A percentile compares a stretch with the other conserved stretches of the same genome.
Conservation (phyloP, 2,797 vertebrate genomes). For the Alcedo quadribrachys region DNA sequence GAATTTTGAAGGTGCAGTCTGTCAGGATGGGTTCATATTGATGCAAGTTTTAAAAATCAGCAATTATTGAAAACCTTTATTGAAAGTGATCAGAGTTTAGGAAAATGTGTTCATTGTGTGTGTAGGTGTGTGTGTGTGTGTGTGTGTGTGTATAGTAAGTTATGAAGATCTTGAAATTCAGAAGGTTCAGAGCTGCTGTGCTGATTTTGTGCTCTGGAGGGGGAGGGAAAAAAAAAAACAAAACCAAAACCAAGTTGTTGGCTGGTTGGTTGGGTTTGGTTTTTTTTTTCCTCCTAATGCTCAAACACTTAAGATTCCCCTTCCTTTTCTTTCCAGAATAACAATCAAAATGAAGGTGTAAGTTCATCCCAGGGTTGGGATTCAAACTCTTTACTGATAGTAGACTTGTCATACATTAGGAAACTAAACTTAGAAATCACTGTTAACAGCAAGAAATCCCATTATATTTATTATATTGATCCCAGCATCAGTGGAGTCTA, state of each 20-base stretch:
- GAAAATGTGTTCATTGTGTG: background rate
- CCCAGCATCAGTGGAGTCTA: background rate
- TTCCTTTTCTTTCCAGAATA: background rate
- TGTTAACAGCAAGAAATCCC: background rate
- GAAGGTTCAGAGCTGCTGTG: background rate
- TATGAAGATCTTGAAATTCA: background rate
- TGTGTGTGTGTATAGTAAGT: background rate
- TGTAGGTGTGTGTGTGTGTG: too few species aligned
- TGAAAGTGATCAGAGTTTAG: background rate
- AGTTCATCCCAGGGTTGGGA: background rate
- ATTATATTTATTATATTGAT: background rate
- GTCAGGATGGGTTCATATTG: background rate
- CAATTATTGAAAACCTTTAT: background rate
- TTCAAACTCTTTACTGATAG: background rate
- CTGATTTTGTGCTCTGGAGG: background rate
- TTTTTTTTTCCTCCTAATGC: background rate
- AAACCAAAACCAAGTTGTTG: too few species aligned
- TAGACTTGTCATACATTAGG: background rate
- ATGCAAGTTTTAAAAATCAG: background rate
- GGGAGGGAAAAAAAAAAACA: too few species aligned
- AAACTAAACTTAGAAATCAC: background rate
- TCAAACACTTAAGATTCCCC: background rate
- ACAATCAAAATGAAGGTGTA: background rate
- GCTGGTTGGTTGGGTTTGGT: too few species aligned
- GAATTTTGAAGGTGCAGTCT: background rate